These are phyloP conservation scores for Acholoe squamosa DNA, from an alignment of 2,888 invertebrate genomes.

Conservation along the genomic window DNA sequence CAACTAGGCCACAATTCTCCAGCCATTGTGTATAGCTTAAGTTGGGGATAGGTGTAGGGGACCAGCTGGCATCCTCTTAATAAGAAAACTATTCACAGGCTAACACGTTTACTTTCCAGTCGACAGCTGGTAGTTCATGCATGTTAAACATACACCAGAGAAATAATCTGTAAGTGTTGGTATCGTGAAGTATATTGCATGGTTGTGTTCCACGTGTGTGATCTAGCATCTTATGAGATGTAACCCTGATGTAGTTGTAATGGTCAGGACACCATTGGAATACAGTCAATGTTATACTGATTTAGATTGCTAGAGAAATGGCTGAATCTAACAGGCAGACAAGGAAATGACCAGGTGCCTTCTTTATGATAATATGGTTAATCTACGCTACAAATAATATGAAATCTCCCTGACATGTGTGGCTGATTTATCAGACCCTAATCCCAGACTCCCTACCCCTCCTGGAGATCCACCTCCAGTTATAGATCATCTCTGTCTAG, in stretches of 20 bases:
- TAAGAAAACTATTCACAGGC: constrained; percentile 19
- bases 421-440: neutral
- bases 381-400: neutral
- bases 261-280: no score
- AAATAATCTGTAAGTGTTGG: no score
- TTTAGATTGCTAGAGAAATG: no score
- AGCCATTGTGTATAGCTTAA: constrained; percentile 53
- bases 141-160: no score
- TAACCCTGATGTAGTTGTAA: no score
- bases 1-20: constrained; percentile 51
- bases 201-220: no score
- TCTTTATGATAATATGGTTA: neutral
- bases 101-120: neutral
- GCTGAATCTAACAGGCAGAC: neutral
- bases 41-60: neutral
- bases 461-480: neutral
- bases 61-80: neutral
- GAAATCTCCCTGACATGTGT: neutral
- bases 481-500: constrained; percentile 1
- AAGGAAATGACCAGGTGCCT: neutral
- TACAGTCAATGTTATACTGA: no score
- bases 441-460: neutral
- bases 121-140: no score
- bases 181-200: no score
- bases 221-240: no score